A percentile compares a stretch with the other conserved stretches of the same genome.
phyloP scores from a whole-genome alignment of 2,888 invertebrate genomes.

The Drosophila fulvimacula region DNA sequence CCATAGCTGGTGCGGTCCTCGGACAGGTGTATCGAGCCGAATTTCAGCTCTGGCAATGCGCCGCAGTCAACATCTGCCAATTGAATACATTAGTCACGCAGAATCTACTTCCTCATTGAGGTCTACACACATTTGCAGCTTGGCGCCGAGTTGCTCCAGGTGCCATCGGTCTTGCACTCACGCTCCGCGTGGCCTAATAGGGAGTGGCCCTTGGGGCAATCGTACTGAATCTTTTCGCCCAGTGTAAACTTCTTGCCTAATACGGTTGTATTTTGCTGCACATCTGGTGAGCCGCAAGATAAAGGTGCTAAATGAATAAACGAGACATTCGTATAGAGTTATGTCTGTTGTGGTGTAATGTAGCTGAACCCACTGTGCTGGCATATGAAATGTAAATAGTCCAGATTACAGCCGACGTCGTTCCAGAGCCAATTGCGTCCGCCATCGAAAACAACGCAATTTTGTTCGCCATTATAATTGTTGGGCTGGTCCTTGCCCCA shows the following conservation, averaged over 20 bases:
- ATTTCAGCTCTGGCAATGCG: conserved; percentile 88
- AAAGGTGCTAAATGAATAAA: conserved; percentile 89
- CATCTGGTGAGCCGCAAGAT: conserved; percentile 95
- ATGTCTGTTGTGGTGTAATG: accelerated
- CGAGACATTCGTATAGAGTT: background rate
- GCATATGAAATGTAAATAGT: conserved; percentile 97
- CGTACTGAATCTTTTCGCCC: conserved; percentile 90
- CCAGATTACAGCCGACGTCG: conserved; percentile 96
- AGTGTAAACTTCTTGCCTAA: conserved; percentile 88
- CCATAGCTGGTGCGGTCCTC: conserved; percentile 92
- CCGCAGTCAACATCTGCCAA: conserved; percentile 92
- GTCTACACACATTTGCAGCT: conserved; percentile 92
- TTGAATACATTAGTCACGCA: background rate
- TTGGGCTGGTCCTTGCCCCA: conserved; percentile 98
- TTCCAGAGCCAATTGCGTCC: conserved; percentile 97
- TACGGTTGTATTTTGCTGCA: conserved; percentile 92
- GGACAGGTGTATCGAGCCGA: conserved; percentile 89
- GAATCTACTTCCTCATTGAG: too few relatives aligned
- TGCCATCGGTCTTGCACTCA: conserved; percentile 90
- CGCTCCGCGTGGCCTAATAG: conserved; percentile 89
- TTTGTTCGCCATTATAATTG: conserved; percentile 97
- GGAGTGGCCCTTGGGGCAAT: conserved; percentile 93
- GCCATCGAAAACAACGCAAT: conserved; percentile 96
- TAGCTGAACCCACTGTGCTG: conserved; percentile 90
- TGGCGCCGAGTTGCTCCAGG: conserved; percentile 93